A percentile compares a stretch with the other conserved stretches of the same genome.
These are phyloP conservation scores for Anthopleura xanthogrammica DNA, from an alignment of 92 coral and sea anemone genomes.

Conservation along the genomic window DNA sequence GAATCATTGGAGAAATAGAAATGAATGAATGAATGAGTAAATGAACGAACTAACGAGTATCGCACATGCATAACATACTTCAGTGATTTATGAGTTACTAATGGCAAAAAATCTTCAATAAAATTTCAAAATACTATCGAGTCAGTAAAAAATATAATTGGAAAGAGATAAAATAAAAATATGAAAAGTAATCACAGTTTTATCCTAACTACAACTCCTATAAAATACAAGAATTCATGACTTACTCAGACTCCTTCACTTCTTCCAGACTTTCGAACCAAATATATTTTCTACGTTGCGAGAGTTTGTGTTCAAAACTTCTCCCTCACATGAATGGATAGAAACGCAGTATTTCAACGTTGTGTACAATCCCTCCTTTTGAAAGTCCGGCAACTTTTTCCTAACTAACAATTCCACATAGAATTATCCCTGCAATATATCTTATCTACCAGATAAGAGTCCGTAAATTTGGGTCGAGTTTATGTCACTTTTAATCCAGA, in stretches of 20 bases:
- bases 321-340: not conserved
- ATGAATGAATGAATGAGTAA: constrained; percentile 2
- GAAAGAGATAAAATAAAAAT: no score
- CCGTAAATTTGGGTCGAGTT: not conserved
- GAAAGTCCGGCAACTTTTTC: not conserved
- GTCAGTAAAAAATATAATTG: no score
- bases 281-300: no score
- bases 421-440: not conserved
- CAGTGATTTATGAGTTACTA: not conserved
- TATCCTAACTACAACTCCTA: no score
- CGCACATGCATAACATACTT: no score
- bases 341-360: not conserved
- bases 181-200: no score
- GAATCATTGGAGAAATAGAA: not conserved
- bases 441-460: no score
- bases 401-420: not conserved
- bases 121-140: not conserved
- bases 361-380: not conserved
- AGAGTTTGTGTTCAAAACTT: no score
- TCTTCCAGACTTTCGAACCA: not conserved
- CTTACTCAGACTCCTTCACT: not conserved
- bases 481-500: not conserved
- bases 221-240: not conserved
- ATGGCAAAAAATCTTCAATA: not conserved
- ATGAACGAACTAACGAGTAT: not conserved